Conservation (phyloP, 2,888 invertebrate genomes). For the Limnephilus marmoratus region DNA sequence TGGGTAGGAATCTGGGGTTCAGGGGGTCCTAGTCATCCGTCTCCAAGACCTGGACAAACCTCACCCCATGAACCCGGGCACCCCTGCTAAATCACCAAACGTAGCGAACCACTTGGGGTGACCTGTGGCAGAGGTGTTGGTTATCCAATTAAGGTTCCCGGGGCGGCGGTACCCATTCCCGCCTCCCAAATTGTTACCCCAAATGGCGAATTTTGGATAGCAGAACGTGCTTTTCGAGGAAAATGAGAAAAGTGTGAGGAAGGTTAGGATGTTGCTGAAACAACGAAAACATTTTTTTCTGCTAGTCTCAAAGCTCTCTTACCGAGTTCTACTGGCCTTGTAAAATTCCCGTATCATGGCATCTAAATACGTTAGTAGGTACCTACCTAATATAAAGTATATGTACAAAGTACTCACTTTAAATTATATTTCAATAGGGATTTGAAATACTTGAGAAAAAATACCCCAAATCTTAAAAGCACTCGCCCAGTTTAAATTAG, state of each 20-base stretch:
- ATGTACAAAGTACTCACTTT: neutral
- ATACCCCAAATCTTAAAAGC: neutral
- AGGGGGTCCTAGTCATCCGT: too few species aligned
- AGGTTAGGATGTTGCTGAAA: neutral
- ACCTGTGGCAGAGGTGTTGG: too few species aligned
- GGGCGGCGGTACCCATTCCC: too few species aligned
- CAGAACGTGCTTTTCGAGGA: neutral
- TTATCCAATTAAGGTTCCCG: too few species aligned
- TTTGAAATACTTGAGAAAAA: neutral
- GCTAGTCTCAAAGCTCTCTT: neutral
- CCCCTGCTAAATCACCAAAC: too few species aligned
- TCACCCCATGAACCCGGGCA: too few species aligned
- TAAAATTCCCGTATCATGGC: neutral
- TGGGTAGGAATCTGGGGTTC: too few species aligned
- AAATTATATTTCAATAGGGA: too few species aligned
- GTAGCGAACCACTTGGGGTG: too few species aligned
- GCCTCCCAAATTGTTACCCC: too few species aligned
- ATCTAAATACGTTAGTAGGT: neutral
- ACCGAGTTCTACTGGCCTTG: neutral
- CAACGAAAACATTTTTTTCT: neutral
- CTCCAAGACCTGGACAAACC: too few species aligned
- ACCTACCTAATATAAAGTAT: neutral
- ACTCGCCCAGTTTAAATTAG: neutral
- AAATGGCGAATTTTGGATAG: neutral
- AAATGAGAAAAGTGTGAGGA: neutral